phyloP scores from a whole-genome alignment of 2,113 vertebrate species.

The Amia ocellicauda region DNA sequence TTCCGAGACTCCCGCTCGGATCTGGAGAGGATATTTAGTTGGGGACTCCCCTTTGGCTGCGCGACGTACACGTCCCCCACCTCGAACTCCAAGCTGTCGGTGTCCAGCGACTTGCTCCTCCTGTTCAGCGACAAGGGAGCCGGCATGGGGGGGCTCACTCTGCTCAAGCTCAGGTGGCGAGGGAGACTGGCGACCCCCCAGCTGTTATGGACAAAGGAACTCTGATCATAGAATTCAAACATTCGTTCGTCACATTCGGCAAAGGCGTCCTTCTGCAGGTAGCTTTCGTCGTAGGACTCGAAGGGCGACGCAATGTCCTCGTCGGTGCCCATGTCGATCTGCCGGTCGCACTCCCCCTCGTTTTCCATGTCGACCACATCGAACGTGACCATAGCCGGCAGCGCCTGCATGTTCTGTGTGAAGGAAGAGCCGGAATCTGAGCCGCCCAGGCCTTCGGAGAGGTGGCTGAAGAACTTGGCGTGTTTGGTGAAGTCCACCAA shows the following conservation, averaged over 20 bases:
- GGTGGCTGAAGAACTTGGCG: conserved; percentile 75
- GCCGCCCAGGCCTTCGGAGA: conserved; percentile 69
- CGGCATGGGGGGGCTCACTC: conserved; percentile 65
- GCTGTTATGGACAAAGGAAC: conserved; percentile 63
- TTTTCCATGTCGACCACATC: conserved; percentile 91
- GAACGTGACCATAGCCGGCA: conserved; percentile 93
- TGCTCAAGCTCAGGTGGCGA: conserved; percentile 76
- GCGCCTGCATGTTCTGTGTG: conserved; percentile 79
- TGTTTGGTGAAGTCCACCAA: conserved; percentile 87
- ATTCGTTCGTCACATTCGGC: conserved; percentile 80
- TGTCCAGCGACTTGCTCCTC: conserved; percentile 88
- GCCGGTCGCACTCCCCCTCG: conserved; percentile 89
- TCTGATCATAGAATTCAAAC: conserved; percentile 68
- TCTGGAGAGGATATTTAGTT: conserved; percentile 33
- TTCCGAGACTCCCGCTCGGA: conserved; percentile 42
- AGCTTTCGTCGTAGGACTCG: conserved; percentile 83
- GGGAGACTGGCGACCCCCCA: conserved; percentile 91
- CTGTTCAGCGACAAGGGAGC: conserved; percentile 75
- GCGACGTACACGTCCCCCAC: conserved; percentile 54
- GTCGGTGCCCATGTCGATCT: conserved; percentile 75
- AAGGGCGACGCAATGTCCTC: conserved; percentile 80
- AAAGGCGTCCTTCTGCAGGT: conserved; percentile 78
- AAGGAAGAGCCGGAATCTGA: conserved; percentile 76
- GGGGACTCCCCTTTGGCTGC: conserved; percentile 35
- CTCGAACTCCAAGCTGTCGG: conserved; percentile 78